phyloP scores from a whole-genome alignment of 1,140 invertebrate species.

The Caenorhabditis latens region DNA sequence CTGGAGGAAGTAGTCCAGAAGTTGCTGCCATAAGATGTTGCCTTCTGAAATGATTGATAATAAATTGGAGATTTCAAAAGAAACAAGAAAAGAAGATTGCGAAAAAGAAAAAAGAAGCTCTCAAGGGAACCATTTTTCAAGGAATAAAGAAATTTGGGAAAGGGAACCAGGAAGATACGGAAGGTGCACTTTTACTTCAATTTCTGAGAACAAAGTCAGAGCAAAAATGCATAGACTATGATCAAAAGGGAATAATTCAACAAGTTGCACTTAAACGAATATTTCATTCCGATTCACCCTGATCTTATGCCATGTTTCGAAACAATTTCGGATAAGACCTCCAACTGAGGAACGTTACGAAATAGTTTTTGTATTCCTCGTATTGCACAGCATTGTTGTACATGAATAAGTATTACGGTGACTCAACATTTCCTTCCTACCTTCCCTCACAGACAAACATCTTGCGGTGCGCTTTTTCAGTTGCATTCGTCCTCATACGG shows the following conservation, averaged over 20 bases:
- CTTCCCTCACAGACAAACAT: background rate
- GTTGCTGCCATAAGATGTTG: background rate
- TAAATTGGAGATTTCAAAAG: constrained; percentile 22
- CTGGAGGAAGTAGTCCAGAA: background rate
- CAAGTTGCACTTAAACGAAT: too few relatives aligned
- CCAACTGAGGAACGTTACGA: constrained; percentile 12
- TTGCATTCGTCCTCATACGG: background rate
- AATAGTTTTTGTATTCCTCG: background rate
- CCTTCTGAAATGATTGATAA: constrained; percentile 46
- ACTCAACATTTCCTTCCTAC: background rate
- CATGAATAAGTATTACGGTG: constrained; percentile 24
- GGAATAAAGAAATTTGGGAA: background rate
- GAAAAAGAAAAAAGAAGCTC: background rate
- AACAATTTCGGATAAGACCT: constrained; percentile 19
- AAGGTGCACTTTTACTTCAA: constrained; percentile 10
- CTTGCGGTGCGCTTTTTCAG: constrained; percentile 2
- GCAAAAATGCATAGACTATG: background rate
- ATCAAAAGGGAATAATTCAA: background rate
- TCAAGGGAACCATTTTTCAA: background rate
- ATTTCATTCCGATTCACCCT: background rate
- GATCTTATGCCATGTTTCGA: background rate
- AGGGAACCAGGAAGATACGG: background rate
- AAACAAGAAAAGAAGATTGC: background rate
- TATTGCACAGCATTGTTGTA: background rate
- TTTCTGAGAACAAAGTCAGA: background rate